Base-by-base conservation (phyloP, 1,140 invertebrate species). In the Drosophila triauraria region DNA sequence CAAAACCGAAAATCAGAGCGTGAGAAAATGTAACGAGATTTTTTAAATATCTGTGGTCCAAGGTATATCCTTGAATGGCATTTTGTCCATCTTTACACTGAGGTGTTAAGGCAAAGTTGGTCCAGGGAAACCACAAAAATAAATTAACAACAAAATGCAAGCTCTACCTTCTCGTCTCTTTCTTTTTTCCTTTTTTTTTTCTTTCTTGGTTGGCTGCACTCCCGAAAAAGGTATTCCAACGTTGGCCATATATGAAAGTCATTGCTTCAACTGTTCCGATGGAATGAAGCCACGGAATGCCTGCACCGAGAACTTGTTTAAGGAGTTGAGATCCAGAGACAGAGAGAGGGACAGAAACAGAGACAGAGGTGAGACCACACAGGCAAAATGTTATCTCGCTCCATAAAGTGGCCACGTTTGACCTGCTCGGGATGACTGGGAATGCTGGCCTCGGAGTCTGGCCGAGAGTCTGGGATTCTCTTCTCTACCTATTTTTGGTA, bases 331-430 rank as follows among this genome's bases (percentile, higher is more conserved):
- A n/a, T 56, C 32, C 20, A 27, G 43, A 65, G 57, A 63, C 64
- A 72, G 0, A 15, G 57, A 40, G 13, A 53, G 8, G 3, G 42
- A 63, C 30, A 10, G 23, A 20, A 27, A 54, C 44, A 15, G 38
- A 43, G 30, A 46, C 32, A 46, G 68, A 83, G 80, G 78, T 67
- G 63, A 69, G 76, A 83, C 81, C 80, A 83, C 82, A 87, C 72
- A 87, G 65, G 77, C 68, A 65, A 76, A 75, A 76, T 76, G 70
- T 76, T 75, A 78, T 76, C 60, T 75, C 40, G 53, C 32, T 61
- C 56, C 48, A 77, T 78, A 77, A 78, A 78, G 75, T 78, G 74
- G 63, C 75, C 75, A 76, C 62, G 75, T 57, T 78, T 78, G 63
- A 78, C 74, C 75, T 69, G 75, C 64, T 57, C 48, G 64, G 35